phyloP scores from a whole-genome alignment of 2,113 vertebrate species.

The Dicrurus megarhynchus region DNA sequence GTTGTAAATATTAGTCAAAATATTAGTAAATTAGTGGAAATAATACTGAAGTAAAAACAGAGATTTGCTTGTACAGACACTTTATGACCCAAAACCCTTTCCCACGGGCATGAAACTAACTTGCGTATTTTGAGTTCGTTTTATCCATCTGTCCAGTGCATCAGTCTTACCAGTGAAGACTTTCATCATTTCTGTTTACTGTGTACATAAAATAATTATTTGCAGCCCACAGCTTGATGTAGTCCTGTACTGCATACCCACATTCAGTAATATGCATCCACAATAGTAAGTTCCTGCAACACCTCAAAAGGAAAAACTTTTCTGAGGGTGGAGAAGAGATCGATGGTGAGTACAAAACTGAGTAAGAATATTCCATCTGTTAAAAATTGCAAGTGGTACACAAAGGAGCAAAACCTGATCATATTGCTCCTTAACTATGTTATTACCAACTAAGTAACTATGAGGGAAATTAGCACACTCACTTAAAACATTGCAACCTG shows the following conservation, averaged over 20 bases:
- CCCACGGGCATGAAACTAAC: not conserved
- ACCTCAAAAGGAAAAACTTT: not conserved
- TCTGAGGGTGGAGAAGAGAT: not conserved
- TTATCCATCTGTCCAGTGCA: not conserved
- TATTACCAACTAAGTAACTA: not conserved
- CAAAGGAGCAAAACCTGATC: not conserved
- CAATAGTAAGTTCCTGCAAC: not conserved
- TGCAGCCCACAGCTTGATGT: not conserved
- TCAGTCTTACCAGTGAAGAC: not conserved
- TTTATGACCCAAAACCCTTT: not conserved
- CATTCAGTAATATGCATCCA: not conserved
- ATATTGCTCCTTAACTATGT: not conserved
- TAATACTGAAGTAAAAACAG: not conserved
- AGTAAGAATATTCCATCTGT: not conserved
- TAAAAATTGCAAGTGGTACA: not conserved
- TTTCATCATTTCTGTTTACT: not conserved
- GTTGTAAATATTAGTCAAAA: not conserved
- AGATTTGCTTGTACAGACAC: not conserved
- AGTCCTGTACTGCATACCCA: not conserved
- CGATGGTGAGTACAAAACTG: not conserved
- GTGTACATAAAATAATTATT: not conserved
- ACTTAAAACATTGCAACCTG: not conserved
- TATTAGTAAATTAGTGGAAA: not conserved
- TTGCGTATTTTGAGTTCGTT: not conserved
- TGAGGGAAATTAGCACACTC: not conserved